Conservation (phyloP, 2,797 vertebrate genomes). For the Lutjanus campechanus region DNA sequence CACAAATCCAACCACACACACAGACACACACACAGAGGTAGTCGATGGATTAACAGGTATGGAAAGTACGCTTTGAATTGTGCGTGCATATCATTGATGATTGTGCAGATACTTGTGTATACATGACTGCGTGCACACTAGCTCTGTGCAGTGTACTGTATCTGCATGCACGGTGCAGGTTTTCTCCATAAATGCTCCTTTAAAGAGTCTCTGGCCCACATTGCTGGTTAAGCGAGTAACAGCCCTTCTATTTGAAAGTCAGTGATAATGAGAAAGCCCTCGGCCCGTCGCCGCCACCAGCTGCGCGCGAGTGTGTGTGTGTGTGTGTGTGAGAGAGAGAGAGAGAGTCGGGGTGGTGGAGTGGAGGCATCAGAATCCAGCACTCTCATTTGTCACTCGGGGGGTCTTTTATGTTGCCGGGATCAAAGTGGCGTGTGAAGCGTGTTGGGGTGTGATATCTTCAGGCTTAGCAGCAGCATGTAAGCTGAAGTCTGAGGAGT, state of each 20-base stretch:
- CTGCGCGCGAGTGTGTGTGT: not conserved
- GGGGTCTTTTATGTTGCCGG: conserved; percentile 54
- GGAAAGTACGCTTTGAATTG: not conserved
- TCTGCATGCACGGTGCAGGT: conserved; percentile 1
- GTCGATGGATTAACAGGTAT: not conserved
- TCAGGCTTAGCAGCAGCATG: conserved; percentile 55
- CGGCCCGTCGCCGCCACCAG: conserved; percentile 12
- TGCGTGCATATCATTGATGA: not conserved
- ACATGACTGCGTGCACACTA: not conserved
- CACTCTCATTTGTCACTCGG: conserved; percentile 46
- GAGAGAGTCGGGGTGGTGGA: not conserved
- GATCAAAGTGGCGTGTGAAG: conserved; percentile 65
- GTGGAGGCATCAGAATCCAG: conserved; percentile 39
- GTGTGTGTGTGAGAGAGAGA: not conserved
- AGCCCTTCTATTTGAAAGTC: conserved; percentile 24
- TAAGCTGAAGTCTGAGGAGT: conserved; percentile 44
- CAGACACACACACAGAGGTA: not conserved
- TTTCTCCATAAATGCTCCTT: conserved; percentile 12
- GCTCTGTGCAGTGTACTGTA: not conserved
- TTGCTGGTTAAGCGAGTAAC: conserved; percentile 13
- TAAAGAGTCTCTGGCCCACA: conserved; percentile 14
- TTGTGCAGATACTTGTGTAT: not conserved
- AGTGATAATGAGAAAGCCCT: conserved; percentile 12
- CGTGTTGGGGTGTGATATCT: conserved; percentile 56
- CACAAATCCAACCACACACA: not conserved